Conservation (phyloP, 2,113 vertebrate genomes). For the Eurypyga helias region DNA sequence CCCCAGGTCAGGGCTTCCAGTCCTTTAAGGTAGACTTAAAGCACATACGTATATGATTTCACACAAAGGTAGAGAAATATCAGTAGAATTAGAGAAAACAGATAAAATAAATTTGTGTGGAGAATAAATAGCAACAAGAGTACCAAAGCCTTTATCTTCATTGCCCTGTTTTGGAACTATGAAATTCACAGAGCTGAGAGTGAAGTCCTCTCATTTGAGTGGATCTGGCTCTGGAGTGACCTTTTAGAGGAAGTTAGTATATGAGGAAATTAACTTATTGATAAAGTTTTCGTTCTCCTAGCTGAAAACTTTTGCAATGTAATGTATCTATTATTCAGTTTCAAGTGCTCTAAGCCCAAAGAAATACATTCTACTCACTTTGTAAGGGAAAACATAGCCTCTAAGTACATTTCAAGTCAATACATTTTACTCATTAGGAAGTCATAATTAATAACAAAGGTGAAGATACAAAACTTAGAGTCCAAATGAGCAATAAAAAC, state of each 20-base stretch:
- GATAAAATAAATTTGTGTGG: not conserved
- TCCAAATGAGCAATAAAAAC: not conserved
- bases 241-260: not conserved
- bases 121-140: not conserved
- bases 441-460: not conserved
- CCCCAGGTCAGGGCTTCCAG: not conserved
- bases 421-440: not conserved
- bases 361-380: not conserved
- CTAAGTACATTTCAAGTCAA: not conserved
- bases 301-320: not conserved
- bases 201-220: not conserved
- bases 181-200: not conserved
- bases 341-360: not conserved
- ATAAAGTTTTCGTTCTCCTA: not conserved
- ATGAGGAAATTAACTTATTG: not conserved
- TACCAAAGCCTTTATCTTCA: not conserved
- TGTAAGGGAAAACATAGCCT: not conserved
- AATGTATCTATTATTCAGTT: not conserved
- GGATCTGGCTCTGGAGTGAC: not conserved
- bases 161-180: not conserved
- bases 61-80: not conserved
- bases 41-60: accelerated
- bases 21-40: not conserved
- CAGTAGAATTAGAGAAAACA: not conserved
- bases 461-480: not conserved